phyloP scores from a whole-genome alignment of 1,140 invertebrate species.

The Drosophila malerkotliana region DNA sequence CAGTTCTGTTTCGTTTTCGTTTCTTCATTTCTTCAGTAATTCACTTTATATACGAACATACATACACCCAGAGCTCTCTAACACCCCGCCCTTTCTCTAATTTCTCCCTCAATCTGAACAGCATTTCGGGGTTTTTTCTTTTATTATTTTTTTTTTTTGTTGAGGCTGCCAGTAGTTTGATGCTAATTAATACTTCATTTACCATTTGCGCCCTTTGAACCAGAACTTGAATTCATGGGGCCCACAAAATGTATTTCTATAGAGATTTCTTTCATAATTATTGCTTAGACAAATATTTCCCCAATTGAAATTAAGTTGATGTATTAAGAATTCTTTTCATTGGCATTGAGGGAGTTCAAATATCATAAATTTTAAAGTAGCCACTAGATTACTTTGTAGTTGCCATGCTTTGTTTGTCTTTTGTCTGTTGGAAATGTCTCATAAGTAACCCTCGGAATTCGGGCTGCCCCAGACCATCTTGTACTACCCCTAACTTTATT shows the following conservation, averaged over 20 bases:
- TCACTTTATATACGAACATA: constrained; percentile 31
- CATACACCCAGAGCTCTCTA: constrained; percentile 13
- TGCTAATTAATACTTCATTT: constrained; percentile 81
- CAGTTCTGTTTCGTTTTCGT: constrained; percentile 39
- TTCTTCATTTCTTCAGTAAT: constrained; percentile 34
- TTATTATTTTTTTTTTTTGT: constrained; percentile 22
- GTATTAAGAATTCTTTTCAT: constrained; percentile 1
- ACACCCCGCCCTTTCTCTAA: constrained; percentile 10
- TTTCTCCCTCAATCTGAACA: constrained; percentile 3
- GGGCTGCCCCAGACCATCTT: not conserved
- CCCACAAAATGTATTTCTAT: constrained; percentile 24
- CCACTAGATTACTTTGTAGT: constrained; percentile 30
- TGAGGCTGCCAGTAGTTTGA: constrained; percentile 56
- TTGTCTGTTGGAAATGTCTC: constrained; percentile 50
- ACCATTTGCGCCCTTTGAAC: constrained; percentile 40
- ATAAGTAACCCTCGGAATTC: constrained; percentile 37
- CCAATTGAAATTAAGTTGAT: not conserved
- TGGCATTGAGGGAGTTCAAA: constrained; percentile 11
- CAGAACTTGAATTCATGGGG: constrained; percentile 31
- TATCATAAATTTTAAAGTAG: constrained; percentile 43
- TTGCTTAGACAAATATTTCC: not conserved
- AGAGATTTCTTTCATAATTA: constrained; percentile 33
- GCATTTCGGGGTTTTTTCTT: constrained; percentile 25
- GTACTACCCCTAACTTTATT: constrained; percentile 20
- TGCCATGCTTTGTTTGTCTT: constrained; percentile 45